phyloP scores from a whole-genome alignment of 2,113 vertebrate species.

The Corythornis vintsioides region DNA sequence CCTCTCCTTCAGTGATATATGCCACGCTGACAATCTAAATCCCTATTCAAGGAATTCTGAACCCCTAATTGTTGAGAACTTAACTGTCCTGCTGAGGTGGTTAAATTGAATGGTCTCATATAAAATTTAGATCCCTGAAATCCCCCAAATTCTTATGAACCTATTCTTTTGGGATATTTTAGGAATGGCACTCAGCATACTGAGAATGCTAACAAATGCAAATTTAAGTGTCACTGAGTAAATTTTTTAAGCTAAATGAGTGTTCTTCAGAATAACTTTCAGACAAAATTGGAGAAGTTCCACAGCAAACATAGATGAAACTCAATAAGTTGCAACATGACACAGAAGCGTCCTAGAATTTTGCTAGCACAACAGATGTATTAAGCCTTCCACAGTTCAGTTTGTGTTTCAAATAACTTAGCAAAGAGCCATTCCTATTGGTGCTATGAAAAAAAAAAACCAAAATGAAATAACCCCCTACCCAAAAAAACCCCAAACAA shows the following conservation, averaged over 20 bases:
- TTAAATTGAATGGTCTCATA: not conserved
- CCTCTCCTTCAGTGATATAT: not conserved
- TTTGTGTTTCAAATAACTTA: not conserved
- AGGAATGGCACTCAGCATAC: not conserved
- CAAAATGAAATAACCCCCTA: too few species aligned
- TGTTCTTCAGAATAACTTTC: conserved; percentile 10
- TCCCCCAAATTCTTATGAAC: not conserved
- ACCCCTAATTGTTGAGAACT: not conserved
- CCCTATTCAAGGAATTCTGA: not conserved
- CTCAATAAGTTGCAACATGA: not conserved
- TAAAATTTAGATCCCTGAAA: conserved; percentile 20
- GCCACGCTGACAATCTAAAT: not conserved
- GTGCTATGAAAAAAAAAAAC: not conserved
- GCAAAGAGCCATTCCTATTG: not conserved
- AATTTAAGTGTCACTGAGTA: conserved; percentile 13
- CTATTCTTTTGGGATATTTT: conserved; percentile 27
- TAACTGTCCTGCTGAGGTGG: not conserved
- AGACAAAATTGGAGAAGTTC: conserved; percentile 9
- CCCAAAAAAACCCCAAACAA: too few species aligned
- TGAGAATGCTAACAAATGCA: conserved; percentile 26
- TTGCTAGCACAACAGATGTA: not conserved
- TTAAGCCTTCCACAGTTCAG: not conserved
- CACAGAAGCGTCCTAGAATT: conserved; percentile 19
- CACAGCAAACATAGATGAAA: conserved; percentile 23
- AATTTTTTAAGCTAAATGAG: not conserved